Percentiles rank a stretch among this genome's conserved stretches.
These are phyloP conservation scores for Catharus bicknelli DNA, from an alignment of 2,113 vertebrate genomes.

Conservation along the genomic window DNA sequence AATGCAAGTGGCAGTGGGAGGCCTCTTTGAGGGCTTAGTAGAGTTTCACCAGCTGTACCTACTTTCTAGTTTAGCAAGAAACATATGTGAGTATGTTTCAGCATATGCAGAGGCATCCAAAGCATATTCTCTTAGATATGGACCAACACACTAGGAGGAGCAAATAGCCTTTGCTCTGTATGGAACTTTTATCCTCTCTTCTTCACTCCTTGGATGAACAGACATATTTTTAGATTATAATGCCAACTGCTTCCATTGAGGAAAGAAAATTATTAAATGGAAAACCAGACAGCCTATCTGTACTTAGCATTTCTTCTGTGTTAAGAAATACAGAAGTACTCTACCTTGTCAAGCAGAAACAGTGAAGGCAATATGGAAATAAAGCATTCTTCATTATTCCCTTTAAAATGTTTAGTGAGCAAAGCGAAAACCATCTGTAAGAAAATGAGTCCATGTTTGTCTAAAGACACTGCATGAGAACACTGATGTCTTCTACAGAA, in stretches of 20 bases:
- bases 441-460: background rate
- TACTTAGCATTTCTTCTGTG: background rate
- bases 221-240: background rate
- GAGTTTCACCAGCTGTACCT: background rate
- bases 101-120: background rate
- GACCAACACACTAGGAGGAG: background rate
- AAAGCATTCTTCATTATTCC: background rate
- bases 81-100: background rate
- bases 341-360: background rate
- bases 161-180: background rate
- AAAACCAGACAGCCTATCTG: background rate
- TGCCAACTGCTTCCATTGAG: accelerated
- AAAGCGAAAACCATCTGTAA: background rate
- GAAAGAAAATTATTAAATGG: background rate
- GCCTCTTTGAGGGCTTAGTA: background rate
- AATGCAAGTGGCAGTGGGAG: background rate
- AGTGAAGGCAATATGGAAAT: background rate
- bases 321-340: background rate
- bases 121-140: background rate
- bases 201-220: background rate
- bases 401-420: background rate
- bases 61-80: background rate
- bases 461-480: background rate
- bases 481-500: background rate
- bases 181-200: background rate